Evolutionary conservation across 2,113 vertebrate species (phyloP).

Genomic region (Cheirogaleus medius): DNA sequence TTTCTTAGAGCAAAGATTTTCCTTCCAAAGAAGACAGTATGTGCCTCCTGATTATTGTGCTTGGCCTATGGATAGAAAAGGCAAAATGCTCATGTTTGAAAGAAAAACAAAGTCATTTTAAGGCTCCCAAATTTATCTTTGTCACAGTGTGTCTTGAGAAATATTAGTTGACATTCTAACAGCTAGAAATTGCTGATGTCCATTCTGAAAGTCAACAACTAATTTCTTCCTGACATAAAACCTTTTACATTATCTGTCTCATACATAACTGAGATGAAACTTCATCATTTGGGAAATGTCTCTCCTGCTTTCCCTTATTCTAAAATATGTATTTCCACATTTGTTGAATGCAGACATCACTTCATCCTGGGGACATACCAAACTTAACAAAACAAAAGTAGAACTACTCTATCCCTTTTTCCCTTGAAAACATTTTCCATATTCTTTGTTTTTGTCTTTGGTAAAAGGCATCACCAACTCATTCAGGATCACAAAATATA

Average conservation of each 20-base stretch:
- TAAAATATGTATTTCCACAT: neutral
- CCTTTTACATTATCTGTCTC: neutral
- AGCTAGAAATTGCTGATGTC: neutral
- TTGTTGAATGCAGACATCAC: neutral
- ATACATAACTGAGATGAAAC: neutral
- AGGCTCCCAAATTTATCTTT: neutral
- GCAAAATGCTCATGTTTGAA: neutral
- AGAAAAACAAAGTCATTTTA: neutral
- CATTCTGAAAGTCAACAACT: neutral
- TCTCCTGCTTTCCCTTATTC: neutral
- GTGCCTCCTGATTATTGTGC: neutral
- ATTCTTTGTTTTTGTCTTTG: neutral
- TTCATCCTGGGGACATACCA: neutral
- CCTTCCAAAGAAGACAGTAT: neutral
- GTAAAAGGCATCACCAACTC: neutral
- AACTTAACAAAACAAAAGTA: neutral
- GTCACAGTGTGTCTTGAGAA: neutral
- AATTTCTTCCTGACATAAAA: neutral
- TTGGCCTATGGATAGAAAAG: neutral
- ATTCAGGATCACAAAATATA: neutral
- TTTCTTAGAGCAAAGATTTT: neutral
- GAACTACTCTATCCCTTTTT: neutral
- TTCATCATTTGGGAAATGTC: neutral
- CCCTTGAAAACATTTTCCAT: neutral
- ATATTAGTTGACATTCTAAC: neutral